Conservation (phyloP, 2,113 vertebrate genomes). For the Lagopus leucura region DNA sequence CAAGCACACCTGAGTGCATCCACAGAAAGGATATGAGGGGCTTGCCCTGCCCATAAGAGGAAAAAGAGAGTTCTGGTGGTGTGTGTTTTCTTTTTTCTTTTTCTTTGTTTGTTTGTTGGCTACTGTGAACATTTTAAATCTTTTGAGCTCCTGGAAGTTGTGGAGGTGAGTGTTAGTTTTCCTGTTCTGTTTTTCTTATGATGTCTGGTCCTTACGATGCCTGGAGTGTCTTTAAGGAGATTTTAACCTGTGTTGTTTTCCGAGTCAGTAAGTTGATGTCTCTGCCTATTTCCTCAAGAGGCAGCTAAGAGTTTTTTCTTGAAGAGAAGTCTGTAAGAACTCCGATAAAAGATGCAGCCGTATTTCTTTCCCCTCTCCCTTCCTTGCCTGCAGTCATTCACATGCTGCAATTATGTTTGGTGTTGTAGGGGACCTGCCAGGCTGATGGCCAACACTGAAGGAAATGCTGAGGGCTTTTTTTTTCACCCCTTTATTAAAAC, state of each 20-base stretch:
- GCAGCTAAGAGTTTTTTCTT: background rate
- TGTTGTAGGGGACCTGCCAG: background rate
- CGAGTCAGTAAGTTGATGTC: background rate
- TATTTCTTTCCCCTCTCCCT: background rate
- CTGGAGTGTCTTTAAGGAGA: background rate
- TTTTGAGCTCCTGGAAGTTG: background rate
- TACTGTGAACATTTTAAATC: background rate
- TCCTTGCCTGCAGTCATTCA: background rate
- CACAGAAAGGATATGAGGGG: background rate
- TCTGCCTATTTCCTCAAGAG: background rate
- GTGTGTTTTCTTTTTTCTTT: background rate
- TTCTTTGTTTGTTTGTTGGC: background rate
- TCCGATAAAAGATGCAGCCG: rapidly evolving
- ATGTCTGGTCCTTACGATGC: background rate
- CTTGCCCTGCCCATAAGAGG: rapidly evolving
- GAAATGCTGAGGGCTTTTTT: background rate
- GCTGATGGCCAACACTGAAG: background rate
- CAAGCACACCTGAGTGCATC: background rate
- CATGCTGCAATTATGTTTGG: background rate
- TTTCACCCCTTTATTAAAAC: background rate
- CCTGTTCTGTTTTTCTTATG: rapidly evolving
- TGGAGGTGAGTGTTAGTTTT: background rate
- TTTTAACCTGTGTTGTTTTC: background rate
- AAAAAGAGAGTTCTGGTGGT: rapidly evolving
- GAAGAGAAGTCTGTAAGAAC: background rate